These are phyloP conservation scores for Petrolisthes manimaculis DNA, from an alignment of 2,888 invertebrate species.

Conservation along the genomic window DNA sequence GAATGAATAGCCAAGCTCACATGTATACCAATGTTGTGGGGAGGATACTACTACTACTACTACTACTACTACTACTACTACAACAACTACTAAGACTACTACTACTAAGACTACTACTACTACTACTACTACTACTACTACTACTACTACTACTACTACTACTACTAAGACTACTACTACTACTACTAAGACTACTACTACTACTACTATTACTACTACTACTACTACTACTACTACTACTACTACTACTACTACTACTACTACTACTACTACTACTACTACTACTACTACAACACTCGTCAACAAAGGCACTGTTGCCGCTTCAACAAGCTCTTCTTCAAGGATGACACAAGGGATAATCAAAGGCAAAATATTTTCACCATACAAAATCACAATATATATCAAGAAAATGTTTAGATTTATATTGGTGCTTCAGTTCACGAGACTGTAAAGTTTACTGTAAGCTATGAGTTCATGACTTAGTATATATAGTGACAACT, in stretches of 20 bases:
- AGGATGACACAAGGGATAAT: too few species aligned
- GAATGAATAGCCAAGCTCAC: too few species aligned
- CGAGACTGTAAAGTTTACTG: too few species aligned
- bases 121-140: slow-evolving; percentile 19
- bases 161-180: background rate
- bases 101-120: background rate
- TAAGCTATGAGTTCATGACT: too few species aligned
- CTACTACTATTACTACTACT: background rate
- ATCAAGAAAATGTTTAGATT: too few species aligned
- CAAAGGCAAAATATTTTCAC: too few species aligned
- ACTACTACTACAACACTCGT: background rate
- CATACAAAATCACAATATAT: too few species aligned
- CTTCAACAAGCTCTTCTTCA: too few species aligned
- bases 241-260: slow-evolving; percentile 5
- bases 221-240: slow-evolving; percentile 4
- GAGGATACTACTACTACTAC: background rate
- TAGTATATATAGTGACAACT: too few species aligned
- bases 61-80: background rate
- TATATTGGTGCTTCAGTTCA: too few species aligned
- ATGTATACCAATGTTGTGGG: background rate
- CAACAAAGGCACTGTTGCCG: too few species aligned
- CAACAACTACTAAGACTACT: background rate
- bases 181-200: background rate
- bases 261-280: background rate
- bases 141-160: slow-evolving; percentile 22